Evolutionary conservation across 2,888 invertebrate species (phyloP).

Genomic region (Balanococcus diminutus): DNA sequence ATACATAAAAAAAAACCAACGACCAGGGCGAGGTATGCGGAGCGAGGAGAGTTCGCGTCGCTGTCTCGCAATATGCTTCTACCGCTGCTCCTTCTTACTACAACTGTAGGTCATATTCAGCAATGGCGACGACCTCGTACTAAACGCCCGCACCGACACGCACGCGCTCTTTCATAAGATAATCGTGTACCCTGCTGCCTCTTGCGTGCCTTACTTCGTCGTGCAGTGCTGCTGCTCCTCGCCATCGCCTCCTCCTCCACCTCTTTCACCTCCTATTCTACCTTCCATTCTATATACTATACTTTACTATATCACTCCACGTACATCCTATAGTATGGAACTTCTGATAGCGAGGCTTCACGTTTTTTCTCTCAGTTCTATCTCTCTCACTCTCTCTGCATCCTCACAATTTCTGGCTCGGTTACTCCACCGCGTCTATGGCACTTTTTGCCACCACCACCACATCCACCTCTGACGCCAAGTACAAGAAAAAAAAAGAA

Average conservation of each 20-base stretch:
- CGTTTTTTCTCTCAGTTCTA: not conserved
- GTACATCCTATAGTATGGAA: too few species aligned
- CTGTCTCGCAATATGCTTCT: constrained; percentile 53
- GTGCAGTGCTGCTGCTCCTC: not conserved
- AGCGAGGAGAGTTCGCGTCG: constrained; percentile 45
- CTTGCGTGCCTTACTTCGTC: not conserved
- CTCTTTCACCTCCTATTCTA: not conserved
- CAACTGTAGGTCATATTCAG: constrained; percentile 53
- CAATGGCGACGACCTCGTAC: constrained; percentile 55
- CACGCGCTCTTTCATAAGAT: constrained; percentile 52
- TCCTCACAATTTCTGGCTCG: not conserved
- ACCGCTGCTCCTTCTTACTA: constrained; percentile 33
- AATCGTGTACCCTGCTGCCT: constrained; percentile 18
- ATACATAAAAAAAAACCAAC: constrained; percentile 9
- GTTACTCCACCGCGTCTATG: not conserved
- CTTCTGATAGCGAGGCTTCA: not conserved
- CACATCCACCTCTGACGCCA: not conserved
- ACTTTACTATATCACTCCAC: not conserved
- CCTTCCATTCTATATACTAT: not conserved
- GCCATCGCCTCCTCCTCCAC: not conserved
- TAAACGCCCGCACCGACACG: constrained; percentile 54
- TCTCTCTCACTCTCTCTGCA: not conserved
- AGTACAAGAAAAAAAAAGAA: too few species aligned
- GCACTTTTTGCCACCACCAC: not conserved
- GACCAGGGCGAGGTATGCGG: constrained; percentile 29